phyloP scores from a whole-genome alignment of 1,140 invertebrate species.

The Solenopsis fugax region DNA sequence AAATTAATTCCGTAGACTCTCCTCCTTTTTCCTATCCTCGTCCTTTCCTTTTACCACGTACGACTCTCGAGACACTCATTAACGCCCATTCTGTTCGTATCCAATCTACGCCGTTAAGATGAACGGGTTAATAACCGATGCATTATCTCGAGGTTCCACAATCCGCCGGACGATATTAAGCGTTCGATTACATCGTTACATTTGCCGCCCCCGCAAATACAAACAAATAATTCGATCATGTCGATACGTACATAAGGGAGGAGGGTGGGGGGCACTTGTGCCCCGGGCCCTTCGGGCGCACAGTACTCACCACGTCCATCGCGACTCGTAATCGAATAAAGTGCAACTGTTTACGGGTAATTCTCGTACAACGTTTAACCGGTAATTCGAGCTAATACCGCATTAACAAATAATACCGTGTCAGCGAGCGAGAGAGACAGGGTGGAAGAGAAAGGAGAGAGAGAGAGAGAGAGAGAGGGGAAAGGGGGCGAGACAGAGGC shows the following conservation, averaged over 20 bases:
- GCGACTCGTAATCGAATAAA: conserved; percentile 67
- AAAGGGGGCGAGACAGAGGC: not conserved
- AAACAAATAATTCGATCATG: conserved; percentile 66
- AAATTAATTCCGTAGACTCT: not conserved
- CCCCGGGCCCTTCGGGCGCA: conserved; percentile 15
- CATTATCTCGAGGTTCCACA: conserved; percentile 44
- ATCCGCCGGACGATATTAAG: conserved; percentile 46
- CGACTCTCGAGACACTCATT: not conserved
- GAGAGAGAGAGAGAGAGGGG: no score
- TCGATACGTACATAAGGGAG: conserved; percentile 1
- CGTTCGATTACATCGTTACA: conserved; percentile 61
- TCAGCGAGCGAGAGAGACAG: not conserved
- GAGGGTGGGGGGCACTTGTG: not conserved
- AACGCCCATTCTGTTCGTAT: not conserved
- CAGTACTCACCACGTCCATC: conserved; percentile 19
- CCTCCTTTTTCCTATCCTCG: not conserved
- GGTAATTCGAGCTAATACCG: conserved; percentile 67
- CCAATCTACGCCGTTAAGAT: conserved; percentile 51
- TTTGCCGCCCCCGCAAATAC: conserved; percentile 29
- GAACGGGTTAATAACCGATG: conserved; percentile 32
- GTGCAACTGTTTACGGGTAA: conserved; percentile 69
- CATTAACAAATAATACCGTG: conserved; percentile 63
- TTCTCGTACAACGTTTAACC: conserved; percentile 70
- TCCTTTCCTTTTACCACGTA: not conserved
- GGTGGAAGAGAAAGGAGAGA: not conserved